Evolutionary conservation across 2,797 vertebrate species (phyloP), one percentile per base, ranked within the genome.

Genomic region (Nothura maculosa): DNA sequence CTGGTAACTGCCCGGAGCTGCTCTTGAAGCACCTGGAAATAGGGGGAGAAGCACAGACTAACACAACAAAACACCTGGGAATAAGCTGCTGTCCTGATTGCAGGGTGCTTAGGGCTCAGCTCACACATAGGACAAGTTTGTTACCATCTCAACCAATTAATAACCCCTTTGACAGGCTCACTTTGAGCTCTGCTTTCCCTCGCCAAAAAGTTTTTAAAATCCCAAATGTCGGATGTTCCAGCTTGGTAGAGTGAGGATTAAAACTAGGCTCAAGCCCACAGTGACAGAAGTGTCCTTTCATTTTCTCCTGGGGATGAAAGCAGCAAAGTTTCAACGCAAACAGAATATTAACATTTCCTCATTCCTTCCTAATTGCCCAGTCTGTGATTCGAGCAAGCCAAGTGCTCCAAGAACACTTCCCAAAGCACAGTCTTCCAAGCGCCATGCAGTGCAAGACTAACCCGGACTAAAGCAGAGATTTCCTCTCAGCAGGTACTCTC

Each of bases 1-100:
- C n/a, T 92, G 90, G 61, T 64, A 78, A 69, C 72, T 89, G 75
- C 1, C 0, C 54, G 67, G 36, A 70, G 81, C 68, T 89, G 80
- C 43, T 90, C 74, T 90, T 89, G 85, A 81, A 96, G 91, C 92
- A 94, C 91, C 82, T 92, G 90, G 75, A 93, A 94, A 94, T 66
- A 76, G 87, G 73, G 70, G 70, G 57, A 6, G 50, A 94, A 85
- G 73, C 82, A 68, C 64, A 94, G 89, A 70, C 91, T 80, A 78
- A 95, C 94, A 52, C 72, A 66, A 60, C 16, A 81, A 95, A 64
- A 81, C 6, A 36, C 60, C 47, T 18, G 81, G 81, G 85, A 83
- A 45, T 3, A 42, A 12, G 43, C 28, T 67, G 67, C 40, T 78
- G 30, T 38, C 24, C 52, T 66, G 4, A 48, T 92, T 30, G 24